Conservation (phyloP, 2,113 vertebrate genomes). For the Festucalex cinctus region DNA sequence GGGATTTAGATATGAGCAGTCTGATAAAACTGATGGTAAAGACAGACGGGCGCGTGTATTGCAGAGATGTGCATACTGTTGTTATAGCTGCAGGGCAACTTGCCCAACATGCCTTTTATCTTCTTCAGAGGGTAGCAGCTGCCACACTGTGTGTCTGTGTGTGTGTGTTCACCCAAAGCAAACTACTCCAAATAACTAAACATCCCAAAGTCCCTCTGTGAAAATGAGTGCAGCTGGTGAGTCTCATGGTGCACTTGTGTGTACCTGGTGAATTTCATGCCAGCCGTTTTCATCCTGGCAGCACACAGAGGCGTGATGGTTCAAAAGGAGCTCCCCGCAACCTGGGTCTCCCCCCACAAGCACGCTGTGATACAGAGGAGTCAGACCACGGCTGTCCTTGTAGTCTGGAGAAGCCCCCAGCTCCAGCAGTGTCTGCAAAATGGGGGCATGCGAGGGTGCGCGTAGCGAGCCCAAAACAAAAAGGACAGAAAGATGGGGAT, state of each 20-base stretch:
- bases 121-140: constrained; percentile 36
- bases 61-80: not conserved
- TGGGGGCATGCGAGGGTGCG: not conserved
- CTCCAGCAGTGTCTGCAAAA: constrained; percentile 83
- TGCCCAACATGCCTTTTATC: constrained; percentile 39
- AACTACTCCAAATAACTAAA: constrained; percentile 19
- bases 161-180: constrained; percentile 27
- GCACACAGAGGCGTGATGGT: constrained; percentile 79
- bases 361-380: constrained; percentile 87
- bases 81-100: constrained; percentile 28
- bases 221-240: constrained; percentile 1
- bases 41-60: not conserved
- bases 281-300: constrained; percentile 94
- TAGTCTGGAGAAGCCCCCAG: constrained; percentile 91
- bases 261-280: constrained; percentile 95
- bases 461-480: not conserved
- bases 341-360: constrained; percentile 88
- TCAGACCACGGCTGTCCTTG: constrained; percentile 91
- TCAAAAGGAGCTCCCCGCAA: constrained; percentile 90
- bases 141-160: constrained; percentile 29
- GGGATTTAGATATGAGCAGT: constrained; percentile 17
- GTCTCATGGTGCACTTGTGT: constrained; percentile 6
- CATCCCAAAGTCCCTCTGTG: not conserved
- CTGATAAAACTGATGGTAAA: constrained; percentile 35
- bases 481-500: not conserved